A percentile compares a stretch with the other conserved stretches of the same genome.
Evolutionary conservation across 2,113 vertebrate genomes (phyloP).

Genomic region (Penelope pileata): DNA sequence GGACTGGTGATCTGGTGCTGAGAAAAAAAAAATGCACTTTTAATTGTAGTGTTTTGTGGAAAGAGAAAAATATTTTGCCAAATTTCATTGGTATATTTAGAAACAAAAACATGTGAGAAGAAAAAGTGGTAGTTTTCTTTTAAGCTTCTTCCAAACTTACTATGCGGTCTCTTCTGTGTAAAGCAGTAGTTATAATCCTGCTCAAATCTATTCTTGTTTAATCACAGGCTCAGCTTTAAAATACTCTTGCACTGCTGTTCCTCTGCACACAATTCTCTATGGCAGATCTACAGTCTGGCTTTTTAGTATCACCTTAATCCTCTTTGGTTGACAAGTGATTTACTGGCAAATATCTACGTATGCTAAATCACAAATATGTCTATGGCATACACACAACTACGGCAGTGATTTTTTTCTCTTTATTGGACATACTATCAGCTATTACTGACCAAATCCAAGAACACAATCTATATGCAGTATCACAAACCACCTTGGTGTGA

Average conservation of each 20-base stretch:
- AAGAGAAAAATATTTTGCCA: not conserved
- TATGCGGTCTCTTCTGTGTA: not conserved
- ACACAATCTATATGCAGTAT: not conserved
- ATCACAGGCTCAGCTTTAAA: not conserved
- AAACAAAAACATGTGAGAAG: not conserved
- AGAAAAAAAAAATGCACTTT: not conserved
- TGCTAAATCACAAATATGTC: not conserved
- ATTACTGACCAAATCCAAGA: not conserved
- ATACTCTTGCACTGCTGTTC: not conserved
- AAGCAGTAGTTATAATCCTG: not conserved
- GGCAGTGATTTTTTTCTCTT: not conserved
- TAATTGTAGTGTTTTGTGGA: not conserved
- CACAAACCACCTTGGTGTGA: not conserved
- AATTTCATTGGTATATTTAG: rapidly evolving
- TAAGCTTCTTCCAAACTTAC: not conserved
- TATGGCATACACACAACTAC: not conserved
- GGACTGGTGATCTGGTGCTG: not conserved
- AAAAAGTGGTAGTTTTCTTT: not conserved
- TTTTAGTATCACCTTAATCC: not conserved
- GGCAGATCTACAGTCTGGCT: not conserved
- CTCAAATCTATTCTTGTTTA: not conserved
- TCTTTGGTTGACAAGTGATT: not conserved
- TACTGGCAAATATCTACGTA: not conserved
- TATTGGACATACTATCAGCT: not conserved
- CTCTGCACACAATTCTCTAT: not conserved